Conservation (phyloP, 2,888 invertebrate genomes). For the Athrips mouffetella region DNA sequence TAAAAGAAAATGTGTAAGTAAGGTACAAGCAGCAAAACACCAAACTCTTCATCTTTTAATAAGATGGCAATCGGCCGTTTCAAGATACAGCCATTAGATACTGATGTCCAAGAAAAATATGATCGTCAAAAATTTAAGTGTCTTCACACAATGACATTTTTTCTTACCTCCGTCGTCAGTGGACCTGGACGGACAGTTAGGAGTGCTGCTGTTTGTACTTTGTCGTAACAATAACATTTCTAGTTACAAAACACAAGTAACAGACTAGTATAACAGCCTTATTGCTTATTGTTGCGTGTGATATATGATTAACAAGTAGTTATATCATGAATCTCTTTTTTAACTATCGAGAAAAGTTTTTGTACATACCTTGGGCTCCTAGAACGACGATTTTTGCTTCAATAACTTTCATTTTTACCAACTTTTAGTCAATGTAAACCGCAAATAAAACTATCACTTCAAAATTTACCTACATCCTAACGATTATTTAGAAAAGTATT, state of each 20-base stretch:
- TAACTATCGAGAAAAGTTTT: background rate
- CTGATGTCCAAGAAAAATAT: too few species aligned
- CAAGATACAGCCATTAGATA: too few species aligned
- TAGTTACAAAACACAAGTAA: constrained; percentile 9
- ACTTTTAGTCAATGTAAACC: constrained; percentile 13
- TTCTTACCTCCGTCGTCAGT: too few species aligned
- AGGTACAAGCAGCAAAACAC: too few species aligned
- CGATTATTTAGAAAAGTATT: background rate
- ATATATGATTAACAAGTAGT: constrained; percentile 3
- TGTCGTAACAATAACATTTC: background rate
- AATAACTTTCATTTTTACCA: constrained; percentile 82
- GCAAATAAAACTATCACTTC: constrained; percentile 23
- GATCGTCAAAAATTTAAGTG: too few species aligned
- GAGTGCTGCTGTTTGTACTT: too few species aligned
- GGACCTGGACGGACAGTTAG: too few species aligned
- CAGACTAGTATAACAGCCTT: background rate
- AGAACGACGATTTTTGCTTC: constrained; percentile 92
- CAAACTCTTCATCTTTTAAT: too few species aligned
- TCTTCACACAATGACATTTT: too few species aligned
- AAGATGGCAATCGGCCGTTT: too few species aligned
- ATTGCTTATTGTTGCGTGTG: constrained; percentile 7
- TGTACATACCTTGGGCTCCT: constrained; percentile 85
- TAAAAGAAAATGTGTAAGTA: too few species aligned
- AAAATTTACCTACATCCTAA: constrained; percentile 6
- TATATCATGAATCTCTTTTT: constrained; percentile 11